phyloP scores from a whole-genome alignment of 2,113 vertebrate genomes.

The Menidia beryllina region DNA sequence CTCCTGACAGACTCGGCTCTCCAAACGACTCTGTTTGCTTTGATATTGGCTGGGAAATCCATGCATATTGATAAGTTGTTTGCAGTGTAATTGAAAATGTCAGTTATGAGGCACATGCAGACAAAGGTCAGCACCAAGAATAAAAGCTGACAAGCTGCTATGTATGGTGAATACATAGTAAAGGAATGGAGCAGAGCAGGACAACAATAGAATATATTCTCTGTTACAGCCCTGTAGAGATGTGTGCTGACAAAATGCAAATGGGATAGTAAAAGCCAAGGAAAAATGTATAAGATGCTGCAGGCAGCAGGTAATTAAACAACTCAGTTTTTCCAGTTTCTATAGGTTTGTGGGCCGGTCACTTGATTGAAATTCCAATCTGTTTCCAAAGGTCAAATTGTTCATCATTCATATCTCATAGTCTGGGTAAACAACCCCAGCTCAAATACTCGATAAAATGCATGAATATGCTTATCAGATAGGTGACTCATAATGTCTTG shows the following conservation, averaged over 20 bases:
- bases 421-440: constrained; percentile 66
- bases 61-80: constrained; percentile 96
- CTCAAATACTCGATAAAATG: constrained; percentile 53
- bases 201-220: constrained; percentile 39
- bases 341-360: constrained; percentile 69
- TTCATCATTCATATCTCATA: constrained; percentile 81
- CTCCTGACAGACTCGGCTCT: constrained; percentile 79
- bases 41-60: constrained; percentile 86
- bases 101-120: constrained; percentile 88
- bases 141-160: constrained; percentile 80
- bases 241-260: constrained; percentile 25
- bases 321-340: constrained; percentile 21
- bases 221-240: constrained; percentile 44
- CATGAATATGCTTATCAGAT: constrained; percentile 71
- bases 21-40: constrained; percentile 82
- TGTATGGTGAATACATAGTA: constrained; percentile 60
- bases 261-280: neutral
- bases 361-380: constrained; percentile 81
- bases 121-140: constrained; percentile 88
- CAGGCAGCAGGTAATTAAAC: constrained; percentile 28
- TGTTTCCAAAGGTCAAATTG: constrained; percentile 82
- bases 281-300: constrained; percentile 11
- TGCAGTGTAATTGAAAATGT: constrained; percentile 95
- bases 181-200: constrained; percentile 1
- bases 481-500: constrained; percentile 38